These are phyloP conservation scores for Cerceris ruficornis DNA, from an alignment of 2,888 invertebrate species.

Conservation along the genomic window DNA sequence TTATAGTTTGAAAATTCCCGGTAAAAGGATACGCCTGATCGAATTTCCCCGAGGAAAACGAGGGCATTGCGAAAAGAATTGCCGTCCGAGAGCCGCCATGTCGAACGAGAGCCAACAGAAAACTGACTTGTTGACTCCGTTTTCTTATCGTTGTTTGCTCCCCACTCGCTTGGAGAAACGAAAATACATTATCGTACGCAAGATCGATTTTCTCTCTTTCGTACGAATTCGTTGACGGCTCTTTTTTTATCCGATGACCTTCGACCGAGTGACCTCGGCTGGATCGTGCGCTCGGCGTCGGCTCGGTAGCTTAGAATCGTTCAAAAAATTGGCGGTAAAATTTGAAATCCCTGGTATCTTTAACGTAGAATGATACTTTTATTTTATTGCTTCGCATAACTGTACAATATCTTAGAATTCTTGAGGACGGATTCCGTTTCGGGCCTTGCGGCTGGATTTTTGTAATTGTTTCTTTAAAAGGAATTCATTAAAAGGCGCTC, in stretches of 20 bases:
- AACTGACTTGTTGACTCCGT: constrained; percentile 47
- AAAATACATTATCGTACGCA: background rate
- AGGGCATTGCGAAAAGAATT: constrained; percentile 51
- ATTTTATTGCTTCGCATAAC: background rate
- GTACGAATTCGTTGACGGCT: background rate
- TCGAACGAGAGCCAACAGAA: constrained; percentile 44
- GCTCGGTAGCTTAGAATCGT: background rate
- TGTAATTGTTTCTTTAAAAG: too few species aligned
- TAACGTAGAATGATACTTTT: background rate
- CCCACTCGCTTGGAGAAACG: background rate
- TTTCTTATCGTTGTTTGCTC: constrained; percentile 3
- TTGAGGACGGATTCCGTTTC: too few species aligned
- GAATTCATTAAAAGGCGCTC: too few species aligned
- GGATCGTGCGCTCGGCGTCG: background rate
- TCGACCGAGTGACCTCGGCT: background rate
- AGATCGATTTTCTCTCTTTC: background rate
- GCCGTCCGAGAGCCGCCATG: constrained; percentile 69
- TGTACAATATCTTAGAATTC: too few species aligned
- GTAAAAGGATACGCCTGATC: constrained; percentile 75
- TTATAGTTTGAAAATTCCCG: background rate
- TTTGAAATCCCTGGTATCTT: background rate
- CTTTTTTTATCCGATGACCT: constrained; percentile 16
- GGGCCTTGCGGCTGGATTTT: too few species aligned
- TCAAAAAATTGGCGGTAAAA: constrained; percentile 1
- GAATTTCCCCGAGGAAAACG: constrained; percentile 45